Conservation (phyloP, 37 sponge, comb jelly and placozoan genomes). For the Beroe forskalii region DNA sequence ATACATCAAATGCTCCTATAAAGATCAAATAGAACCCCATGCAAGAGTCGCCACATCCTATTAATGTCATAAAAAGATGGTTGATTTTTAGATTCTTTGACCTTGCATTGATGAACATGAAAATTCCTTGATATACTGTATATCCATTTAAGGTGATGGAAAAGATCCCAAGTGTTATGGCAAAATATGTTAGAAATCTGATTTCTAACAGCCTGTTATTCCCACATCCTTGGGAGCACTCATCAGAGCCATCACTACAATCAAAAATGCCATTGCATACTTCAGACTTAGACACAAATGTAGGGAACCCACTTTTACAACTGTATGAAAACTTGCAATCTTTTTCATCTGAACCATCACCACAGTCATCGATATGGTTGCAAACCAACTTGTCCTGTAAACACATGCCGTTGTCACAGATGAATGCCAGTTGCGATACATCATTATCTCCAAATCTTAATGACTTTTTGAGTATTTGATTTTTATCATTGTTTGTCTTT, state of each 20-base stretch:
- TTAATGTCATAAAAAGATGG: background rate
- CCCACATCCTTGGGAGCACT: slow-evolving; percentile 20
- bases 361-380: slow-evolving; percentile 9
- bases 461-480: background rate
- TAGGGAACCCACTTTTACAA: background rate
- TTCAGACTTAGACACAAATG: background rate
- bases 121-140: background rate
- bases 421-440: background rate
- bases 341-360: slow-evolving; percentile 17
- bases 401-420: background rate
- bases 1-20: background rate
- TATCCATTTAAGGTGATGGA: background rate
- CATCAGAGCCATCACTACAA: slow-evolving; percentile 26
- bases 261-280: background rate
- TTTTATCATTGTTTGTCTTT: background rate
- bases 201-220: background rate
- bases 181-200: background rate
- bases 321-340: background rate
- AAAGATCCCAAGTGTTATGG: background rate
- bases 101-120: background rate
- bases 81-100: background rate
- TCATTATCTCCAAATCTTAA: background rate
- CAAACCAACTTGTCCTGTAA: background rate
- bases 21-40: background rate
- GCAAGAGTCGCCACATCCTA: background rate